These are phyloP conservation scores for Girardinichthys multiradiatus DNA, from an alignment of 2,113 vertebrate genomes.

Conservation along the genomic window DNA sequence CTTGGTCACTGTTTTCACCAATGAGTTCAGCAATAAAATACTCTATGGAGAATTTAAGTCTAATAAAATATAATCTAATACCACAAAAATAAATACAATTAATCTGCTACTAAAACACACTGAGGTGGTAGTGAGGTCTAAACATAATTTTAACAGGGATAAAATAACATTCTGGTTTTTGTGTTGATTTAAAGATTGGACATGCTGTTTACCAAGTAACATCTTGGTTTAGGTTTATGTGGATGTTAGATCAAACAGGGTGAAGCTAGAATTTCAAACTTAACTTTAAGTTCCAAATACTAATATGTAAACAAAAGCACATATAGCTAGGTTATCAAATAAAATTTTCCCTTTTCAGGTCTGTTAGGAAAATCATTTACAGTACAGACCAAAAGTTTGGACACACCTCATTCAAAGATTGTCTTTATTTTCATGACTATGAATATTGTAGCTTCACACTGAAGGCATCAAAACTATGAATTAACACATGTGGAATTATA, in stretches of 20 bases:
- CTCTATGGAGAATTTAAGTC: neutral
- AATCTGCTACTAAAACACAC: neutral
- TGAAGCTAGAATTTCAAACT: neutral
- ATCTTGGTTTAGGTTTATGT: neutral
- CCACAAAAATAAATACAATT: neutral
- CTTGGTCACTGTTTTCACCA: constrained; percentile 1
- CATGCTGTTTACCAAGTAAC: neutral
- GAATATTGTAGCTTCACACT: too few species aligned
- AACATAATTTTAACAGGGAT: too few species aligned
- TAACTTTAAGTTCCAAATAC: neutral
- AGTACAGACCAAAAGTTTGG: too few species aligned
- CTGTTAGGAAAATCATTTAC: too few species aligned
- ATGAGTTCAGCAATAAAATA: neutral
- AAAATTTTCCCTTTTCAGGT: too few species aligned
- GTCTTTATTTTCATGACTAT: too few species aligned
- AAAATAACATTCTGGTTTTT: too few species aligned
- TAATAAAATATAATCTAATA: neutral
- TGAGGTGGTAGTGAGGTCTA: too few species aligned
- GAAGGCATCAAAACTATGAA: too few species aligned
- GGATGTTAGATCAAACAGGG: neutral
- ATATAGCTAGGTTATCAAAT: too few species aligned
- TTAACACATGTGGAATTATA: too few species aligned
- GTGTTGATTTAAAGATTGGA: neutral
- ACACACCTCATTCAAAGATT: too few species aligned
- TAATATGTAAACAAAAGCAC: neutral